Evolutionary conservation across 2,888 invertebrate genomes (phyloP).

Genomic region (Phaonia tiefii): DNA sequence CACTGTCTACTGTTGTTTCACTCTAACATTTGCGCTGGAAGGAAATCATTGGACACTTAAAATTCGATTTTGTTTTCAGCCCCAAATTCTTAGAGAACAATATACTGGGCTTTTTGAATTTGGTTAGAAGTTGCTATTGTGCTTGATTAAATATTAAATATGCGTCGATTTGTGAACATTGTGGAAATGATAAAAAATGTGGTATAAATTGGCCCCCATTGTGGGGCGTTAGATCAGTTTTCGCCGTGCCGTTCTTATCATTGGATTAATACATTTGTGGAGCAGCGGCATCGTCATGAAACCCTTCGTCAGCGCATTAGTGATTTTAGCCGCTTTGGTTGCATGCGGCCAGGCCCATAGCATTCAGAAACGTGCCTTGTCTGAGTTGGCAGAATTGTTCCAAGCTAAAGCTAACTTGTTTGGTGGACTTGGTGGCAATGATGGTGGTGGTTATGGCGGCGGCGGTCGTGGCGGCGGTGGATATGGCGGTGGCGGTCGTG

Average conservation of each 20-base stretch:
- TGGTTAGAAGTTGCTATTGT: neutral
- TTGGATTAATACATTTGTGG: constrained; percentile 51
- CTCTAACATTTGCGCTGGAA: neutral
- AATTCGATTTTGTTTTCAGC: neutral
- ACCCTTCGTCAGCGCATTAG: constrained; percentile 72
- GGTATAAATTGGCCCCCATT: constrained; percentile 54
- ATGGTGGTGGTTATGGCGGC: constrained; percentile 34
- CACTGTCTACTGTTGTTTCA: constrained; percentile 21
- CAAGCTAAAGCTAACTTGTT: constrained; percentile 54
- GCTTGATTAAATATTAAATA: constrained; percentile 11
- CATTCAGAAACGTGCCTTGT: constrained; percentile 70
- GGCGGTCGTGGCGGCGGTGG: constrained; percentile 13
- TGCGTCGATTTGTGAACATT: constrained; percentile 32
- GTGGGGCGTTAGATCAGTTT: constrained; percentile 42
- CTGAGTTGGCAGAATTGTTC: constrained; percentile 64
- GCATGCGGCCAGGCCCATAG: constrained; percentile 70
- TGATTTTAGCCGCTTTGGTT: constrained; percentile 72
- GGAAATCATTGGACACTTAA: neutral
- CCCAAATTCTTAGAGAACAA: constrained; percentile 9
- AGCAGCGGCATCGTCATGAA: constrained; percentile 70
- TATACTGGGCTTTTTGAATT: neutral
- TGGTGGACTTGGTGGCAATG: constrained; percentile 68
- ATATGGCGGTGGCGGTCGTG: constrained; percentile 1
- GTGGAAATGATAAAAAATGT: constrained; percentile 17
- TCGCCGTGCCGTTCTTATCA: constrained; percentile 12